Percentiles rank a stretch among this genome's conserved stretches.
phyloP scores from a whole-genome alignment of 2,113 vertebrate species.

The Carlito syrichta region DNA sequence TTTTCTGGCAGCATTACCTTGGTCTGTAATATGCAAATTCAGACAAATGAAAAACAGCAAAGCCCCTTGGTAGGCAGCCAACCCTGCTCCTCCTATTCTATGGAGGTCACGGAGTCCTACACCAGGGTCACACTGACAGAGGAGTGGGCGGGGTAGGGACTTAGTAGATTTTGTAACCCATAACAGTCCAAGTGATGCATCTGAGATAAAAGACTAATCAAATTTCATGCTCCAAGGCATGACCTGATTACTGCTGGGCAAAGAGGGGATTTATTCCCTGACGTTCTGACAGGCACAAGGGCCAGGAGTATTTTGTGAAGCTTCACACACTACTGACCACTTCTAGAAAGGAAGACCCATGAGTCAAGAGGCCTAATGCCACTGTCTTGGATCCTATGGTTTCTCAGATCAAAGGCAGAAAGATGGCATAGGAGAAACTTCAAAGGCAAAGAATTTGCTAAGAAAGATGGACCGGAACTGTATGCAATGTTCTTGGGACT shows the following conservation, averaged over 20 bases:
- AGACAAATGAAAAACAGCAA: neutral
- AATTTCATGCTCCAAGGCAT: slow-evolving; percentile 70
- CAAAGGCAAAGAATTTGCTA: neutral
- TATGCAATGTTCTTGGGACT: neutral
- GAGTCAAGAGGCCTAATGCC: neutral
- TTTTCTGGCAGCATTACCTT: neutral
- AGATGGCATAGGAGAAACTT: neutral
- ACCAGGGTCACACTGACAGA: slow-evolving; percentile 54
- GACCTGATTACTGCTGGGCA: slow-evolving; percentile 59
- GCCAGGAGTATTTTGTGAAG: neutral
- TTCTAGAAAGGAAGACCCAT: neutral
- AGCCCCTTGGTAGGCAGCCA: neutral
- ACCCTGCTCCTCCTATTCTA: neutral
- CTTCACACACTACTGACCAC: slow-evolving; percentile 10
- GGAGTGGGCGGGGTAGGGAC: neutral
- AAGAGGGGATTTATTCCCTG: slow-evolving; percentile 58
- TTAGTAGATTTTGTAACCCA: slow-evolving; percentile 54
- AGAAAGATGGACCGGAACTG: neutral
- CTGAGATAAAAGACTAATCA: slow-evolving; percentile 70
- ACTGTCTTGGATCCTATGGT: neutral
- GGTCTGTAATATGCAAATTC: neutral
- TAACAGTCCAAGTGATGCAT: slow-evolving; percentile 48
- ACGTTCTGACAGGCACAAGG: slow-evolving; percentile 23
- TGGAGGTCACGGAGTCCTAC: slow-evolving; percentile 42
- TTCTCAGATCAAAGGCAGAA: slow-evolving; percentile 6